Conservation (phyloP, 2,888 invertebrate genomes). For the Gryllus longicercus region DNA sequence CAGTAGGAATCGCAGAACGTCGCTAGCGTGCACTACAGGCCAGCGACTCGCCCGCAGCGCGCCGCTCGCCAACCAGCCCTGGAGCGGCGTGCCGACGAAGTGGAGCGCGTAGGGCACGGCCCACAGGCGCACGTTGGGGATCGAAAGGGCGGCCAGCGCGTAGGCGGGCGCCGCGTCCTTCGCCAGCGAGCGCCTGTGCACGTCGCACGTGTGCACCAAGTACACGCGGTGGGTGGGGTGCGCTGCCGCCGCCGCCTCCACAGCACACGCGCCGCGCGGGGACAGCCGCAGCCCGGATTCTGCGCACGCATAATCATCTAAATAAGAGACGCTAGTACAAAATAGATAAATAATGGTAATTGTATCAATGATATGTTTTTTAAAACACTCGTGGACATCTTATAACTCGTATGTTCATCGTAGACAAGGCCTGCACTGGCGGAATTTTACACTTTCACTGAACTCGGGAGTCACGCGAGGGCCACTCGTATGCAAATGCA, state of each 20-base stretch:
- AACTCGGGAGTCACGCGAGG: too few species aligned
- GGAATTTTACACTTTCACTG: too few species aligned
- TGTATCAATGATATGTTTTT: too few species aligned
- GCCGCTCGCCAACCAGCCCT: slow-evolving; percentile 52
- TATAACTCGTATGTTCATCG: too few species aligned
- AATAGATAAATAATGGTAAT: too few species aligned
- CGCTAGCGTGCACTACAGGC: slow-evolving; percentile 60
- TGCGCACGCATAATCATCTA: background rate
- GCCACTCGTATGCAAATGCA: too few species aligned
- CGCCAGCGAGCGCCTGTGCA: background rate
- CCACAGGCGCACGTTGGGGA: background rate
- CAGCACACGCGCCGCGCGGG: background rate
- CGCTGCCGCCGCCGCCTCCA: background rate
- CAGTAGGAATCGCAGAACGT: slow-evolving; percentile 62
- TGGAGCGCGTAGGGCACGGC: background rate
- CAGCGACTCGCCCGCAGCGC: slow-evolving; percentile 53
- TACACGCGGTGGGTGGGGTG: background rate
- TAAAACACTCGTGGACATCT: too few species aligned
- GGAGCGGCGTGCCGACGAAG: slow-evolving; percentile 53
- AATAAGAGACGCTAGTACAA: too few species aligned
- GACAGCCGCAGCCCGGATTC: background rate
- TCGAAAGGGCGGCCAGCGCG: background rate
- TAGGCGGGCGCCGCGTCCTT: background rate
- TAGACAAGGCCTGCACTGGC: too few species aligned
- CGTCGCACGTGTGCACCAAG: background rate